Percentiles rank a stretch among this genome's conserved stretches.
Evolutionary conservation across 2,113 vertebrate genomes (phyloP).

Genomic region (Podarcis cretensis): DNA sequence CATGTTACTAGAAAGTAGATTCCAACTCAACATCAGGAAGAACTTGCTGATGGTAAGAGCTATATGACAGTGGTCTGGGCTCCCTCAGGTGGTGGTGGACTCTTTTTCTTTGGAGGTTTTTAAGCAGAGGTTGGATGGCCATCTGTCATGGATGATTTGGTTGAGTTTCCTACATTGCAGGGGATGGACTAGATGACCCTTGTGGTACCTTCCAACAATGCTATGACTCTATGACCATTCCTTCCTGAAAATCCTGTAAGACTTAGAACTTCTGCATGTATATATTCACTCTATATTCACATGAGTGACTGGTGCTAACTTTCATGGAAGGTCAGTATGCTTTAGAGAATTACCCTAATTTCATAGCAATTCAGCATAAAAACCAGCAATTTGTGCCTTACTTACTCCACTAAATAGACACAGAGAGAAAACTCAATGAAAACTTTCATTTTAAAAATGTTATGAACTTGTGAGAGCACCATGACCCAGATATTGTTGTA

Average conservation of each 20-base stretch:
- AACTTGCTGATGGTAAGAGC: too few species aligned
- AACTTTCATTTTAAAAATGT: slow-evolving; percentile 34
- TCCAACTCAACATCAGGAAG: too few species aligned
- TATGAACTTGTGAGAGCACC: slow-evolving; percentile 24
- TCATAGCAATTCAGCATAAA: slow-evolving; percentile 37
- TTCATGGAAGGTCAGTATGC: slow-evolving; percentile 13
- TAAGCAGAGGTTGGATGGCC: too few species aligned
- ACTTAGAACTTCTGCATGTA: slow-evolving; percentile 8
- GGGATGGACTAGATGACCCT: too few species aligned
- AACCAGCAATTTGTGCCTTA: slow-evolving; percentile 5
- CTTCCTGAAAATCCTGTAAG: slow-evolving; percentile 25
- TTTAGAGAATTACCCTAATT: slow-evolving; percentile 36
- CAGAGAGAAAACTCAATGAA: slow-evolving; percentile 35
- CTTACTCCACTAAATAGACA: slow-evolving; percentile 40
- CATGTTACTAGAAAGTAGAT: too few species aligned
- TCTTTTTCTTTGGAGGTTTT: too few species aligned
- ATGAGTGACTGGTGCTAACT: neutral
- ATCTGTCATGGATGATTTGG: too few species aligned
- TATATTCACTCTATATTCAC: neutral
- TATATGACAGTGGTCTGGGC: too few species aligned
- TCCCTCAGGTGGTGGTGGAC: too few species aligned
- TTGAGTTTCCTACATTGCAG: too few species aligned
- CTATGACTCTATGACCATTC: neutral
- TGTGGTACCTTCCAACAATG: too few species aligned
- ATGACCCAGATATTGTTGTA: slow-evolving; percentile 15